Percentiles rank a stretch among this genome's conserved stretches.
phyloP scores from a whole-genome alignment of 1,140 invertebrate genomes.

The Limonius californicus region DNA sequence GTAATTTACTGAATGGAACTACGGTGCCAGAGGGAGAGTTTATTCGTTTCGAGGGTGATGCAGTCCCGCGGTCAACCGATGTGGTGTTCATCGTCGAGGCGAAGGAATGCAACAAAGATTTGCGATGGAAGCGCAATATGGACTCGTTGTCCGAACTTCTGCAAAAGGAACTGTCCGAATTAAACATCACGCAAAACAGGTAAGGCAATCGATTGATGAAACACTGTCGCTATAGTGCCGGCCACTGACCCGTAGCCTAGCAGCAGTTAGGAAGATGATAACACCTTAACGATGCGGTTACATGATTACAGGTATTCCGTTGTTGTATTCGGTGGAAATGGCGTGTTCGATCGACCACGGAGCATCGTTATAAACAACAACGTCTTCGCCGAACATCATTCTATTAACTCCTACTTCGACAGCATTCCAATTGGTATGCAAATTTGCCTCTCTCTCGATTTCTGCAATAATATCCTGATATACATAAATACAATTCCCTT shows the following conservation, averaged over 20 bases:
- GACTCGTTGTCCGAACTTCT: constrained; percentile 62
- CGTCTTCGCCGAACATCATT: constrained; percentile 59
- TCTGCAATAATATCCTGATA: too few species aligned
- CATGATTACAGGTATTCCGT: constrained; percentile 19
- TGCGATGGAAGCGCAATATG: constrained; percentile 58
- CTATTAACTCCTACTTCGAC: constrained; percentile 59
- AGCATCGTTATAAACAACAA: constrained; percentile 63
- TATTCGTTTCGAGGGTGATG: constrained; percentile 49
- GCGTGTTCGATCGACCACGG: constrained; percentile 65
- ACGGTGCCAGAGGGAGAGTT: constrained; percentile 69
- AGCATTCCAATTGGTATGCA: constrained; percentile 56
- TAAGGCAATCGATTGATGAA: constrained; percentile 52
- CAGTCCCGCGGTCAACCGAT: constrained; percentile 67
- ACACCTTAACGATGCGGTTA: constrained; percentile 3
- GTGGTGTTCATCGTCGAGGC: constrained; percentile 87
- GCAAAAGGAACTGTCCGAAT: constrained; percentile 62
- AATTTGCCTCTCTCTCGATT: constrained; percentile 3
- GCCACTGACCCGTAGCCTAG: too few species aligned
- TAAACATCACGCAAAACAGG: constrained; percentile 63
- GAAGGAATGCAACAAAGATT: constrained; percentile 71
- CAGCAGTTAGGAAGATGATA: constrained; percentile 11
- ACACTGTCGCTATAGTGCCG: neutral
- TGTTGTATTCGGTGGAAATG: constrained; percentile 57
- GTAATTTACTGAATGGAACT: constrained; percentile 60
- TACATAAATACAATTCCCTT: too few species aligned